These are phyloP conservation scores for Hedya salicella DNA, from an alignment of 2,888 invertebrate species.

Conservation along the genomic window DNA sequence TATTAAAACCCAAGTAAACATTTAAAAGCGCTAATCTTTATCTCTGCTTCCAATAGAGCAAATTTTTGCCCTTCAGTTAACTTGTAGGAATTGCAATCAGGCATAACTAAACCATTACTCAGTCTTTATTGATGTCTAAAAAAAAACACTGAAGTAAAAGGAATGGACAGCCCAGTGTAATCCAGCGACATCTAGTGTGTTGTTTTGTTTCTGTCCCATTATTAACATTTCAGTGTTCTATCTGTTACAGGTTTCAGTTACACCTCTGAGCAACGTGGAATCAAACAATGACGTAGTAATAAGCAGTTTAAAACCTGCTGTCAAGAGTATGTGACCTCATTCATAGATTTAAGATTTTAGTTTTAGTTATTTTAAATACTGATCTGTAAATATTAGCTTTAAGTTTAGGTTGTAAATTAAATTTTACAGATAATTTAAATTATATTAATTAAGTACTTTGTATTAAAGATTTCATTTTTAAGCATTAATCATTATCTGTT, in stretches of 20 bases:
- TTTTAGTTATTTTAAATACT: constrained; percentile 30
- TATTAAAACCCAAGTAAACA: no score
- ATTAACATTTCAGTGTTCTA: constrained; percentile 23
- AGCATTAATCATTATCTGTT: background rate
- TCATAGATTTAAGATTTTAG: constrained; percentile 44
- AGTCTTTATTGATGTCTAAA: no score
- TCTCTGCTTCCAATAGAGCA: no score
- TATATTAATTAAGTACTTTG: background rate
- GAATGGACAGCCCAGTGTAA: no score
- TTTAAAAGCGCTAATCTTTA: no score
- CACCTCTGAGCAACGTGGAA: constrained; percentile 65
- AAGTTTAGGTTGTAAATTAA: constrained; percentile 13
- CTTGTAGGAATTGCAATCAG: no score
- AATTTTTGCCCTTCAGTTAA: no score
- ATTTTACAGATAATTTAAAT: background rate
- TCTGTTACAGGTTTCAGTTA: constrained; percentile 70
- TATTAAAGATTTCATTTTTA: constrained; percentile 1
- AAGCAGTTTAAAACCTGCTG: constrained; percentile 63
- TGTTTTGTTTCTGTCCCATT: background rate
- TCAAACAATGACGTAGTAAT: constrained; percentile 59
- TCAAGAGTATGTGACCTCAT: constrained; percentile 65
- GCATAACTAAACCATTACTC: no score
- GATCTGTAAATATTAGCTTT: constrained; percentile 37
- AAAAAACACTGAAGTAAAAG: no score
- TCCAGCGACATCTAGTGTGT: no score